A percentile compares a stretch with the other conserved stretches of the same genome.
Conservation (phyloP, 2,113 vertebrate species). For the Salvelinus fontinalis region DNA sequence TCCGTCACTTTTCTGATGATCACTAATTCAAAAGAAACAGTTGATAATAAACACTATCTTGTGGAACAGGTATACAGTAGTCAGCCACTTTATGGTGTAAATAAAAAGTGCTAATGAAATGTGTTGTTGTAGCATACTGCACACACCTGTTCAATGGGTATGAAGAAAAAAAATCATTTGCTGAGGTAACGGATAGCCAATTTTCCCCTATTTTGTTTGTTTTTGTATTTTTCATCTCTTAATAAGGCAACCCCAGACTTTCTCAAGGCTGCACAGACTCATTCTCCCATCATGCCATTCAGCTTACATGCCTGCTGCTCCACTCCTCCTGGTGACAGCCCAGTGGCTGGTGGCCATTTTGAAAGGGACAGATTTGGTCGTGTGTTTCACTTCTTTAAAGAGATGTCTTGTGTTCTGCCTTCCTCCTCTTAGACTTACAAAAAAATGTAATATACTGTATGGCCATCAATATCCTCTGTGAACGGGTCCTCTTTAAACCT, state of each 20-base stretch:
- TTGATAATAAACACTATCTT: constrained; percentile 33
- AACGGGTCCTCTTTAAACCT: not conserved
- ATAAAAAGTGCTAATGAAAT: constrained; percentile 52
- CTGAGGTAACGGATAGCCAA: constrained; percentile 27
- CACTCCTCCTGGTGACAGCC: constrained; percentile 1
- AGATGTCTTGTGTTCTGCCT: constrained; percentile 32
- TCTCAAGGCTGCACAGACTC: constrained; percentile 8
- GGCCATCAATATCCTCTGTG: constrained; percentile 5
- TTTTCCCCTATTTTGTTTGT: constrained; percentile 16
- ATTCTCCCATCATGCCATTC: constrained; percentile 40
- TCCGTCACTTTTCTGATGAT: constrained; percentile 28
- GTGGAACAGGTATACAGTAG: constrained; percentile 43
- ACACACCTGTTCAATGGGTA: constrained; percentile 27
- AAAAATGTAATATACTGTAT: not conserved
- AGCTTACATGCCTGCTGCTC: constrained; percentile 24
- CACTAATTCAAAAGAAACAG: not conserved
- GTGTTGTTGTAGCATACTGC: constrained; percentile 52
- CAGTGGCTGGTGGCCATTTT: constrained; percentile 19
- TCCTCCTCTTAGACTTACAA: not conserved
- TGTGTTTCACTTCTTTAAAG: constrained; percentile 1
- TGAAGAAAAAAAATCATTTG: constrained; percentile 29
- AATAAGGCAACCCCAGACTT: not conserved
- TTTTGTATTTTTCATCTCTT: constrained; percentile 6
- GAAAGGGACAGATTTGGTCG: constrained; percentile 17
- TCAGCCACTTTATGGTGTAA: constrained; percentile 49